Base-by-base conservation (phyloP, 2,888 invertebrate species). In the Hoplodrina ambigua region DNA sequence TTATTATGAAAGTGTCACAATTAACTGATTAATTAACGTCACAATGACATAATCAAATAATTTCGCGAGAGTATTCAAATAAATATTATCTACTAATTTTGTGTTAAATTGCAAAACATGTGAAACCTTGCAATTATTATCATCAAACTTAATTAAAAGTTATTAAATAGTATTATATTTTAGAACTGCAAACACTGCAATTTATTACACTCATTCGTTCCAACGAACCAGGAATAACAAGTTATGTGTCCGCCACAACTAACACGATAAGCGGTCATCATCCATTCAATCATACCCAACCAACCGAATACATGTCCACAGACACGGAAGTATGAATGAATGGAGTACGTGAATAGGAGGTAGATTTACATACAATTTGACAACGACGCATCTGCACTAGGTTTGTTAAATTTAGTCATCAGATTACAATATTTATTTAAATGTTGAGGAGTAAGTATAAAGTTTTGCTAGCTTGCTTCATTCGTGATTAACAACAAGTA, bases 261-360 rank as follows among this genome's bases (percentile, higher is more conserved):
- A 67, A 64, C 75, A 25, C 44, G 70, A 67, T 70, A 75, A 80
- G 80, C 60, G 66, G 63, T 52, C 70, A 75, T 61, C 62, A 58
- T 63, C 63, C 70, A 67, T 80, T 80, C 80, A 78, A 63, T 80
- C 66, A 75, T 30, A 67, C 25, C 60, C 75, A 80, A 25, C 63
- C 65, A 60, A 56, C 66, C 52, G 62, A 56, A 69, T 49, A 60
- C 53, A 60, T 63, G 56, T 37, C 30, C 17, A 41, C 25, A 6
- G 17, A 25, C 60, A 63, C 0, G 0, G 69, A 80, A 20, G 2
- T 17, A 10, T 4, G 5, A 50, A 7, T 19, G 0, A 25, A 60
- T 69, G 58, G 58, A 77, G 46, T 11, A 50, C 10, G 44, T 19
- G 17, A 4, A 44, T 15, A 0, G 15, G 4, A 15, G 44, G 10